These are phyloP conservation scores for Eristalis tenax DNA, from an alignment of 2,888 invertebrate species.

Conservation along the genomic window DNA sequence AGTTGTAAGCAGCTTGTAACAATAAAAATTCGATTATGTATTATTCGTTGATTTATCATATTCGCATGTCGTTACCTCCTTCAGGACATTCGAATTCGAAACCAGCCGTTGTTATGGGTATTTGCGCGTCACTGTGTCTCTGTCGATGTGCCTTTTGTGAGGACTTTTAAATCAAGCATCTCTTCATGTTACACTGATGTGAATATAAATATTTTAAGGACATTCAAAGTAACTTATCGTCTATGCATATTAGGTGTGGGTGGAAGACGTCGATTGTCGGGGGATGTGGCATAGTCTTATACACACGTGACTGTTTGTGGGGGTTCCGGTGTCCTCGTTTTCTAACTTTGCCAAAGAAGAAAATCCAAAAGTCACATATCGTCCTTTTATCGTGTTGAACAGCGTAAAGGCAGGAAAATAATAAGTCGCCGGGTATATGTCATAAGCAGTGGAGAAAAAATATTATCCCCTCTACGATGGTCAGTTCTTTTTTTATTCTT, in stretches of 20 bases:
- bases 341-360: constrained; percentile 12
- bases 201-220: constrained; percentile 71
- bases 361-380: constrained; percentile 64
- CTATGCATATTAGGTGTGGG: constrained; percentile 20
- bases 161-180: constrained; percentile 63
- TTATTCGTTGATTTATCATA: constrained; percentile 71
- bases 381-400: constrained; percentile 64
- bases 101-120: not conserved
- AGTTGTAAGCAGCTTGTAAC: constrained; percentile 80
- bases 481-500: constrained; percentile 39
- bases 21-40: constrained; percentile 81
- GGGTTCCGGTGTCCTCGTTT: not conserved
- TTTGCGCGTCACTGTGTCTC: not conserved
- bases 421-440: constrained; percentile 6
- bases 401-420: constrained; percentile 17
- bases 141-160: constrained; percentile 37
- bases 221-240: constrained; percentile 68
- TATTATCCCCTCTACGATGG: constrained; percentile 54
- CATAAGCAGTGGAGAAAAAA: constrained; percentile 30
- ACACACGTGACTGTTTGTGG: constrained; percentile 16
- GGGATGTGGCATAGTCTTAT: constrained; percentile 18
- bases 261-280: constrained; percentile 46
- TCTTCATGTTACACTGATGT: constrained; percentile 31
- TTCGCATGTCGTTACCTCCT: constrained; percentile 19
- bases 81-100: constrained; percentile 5